Evolutionary conservation across 2,113 vertebrate species (phyloP).

Genomic region (Oryzias curvinotus): DNA sequence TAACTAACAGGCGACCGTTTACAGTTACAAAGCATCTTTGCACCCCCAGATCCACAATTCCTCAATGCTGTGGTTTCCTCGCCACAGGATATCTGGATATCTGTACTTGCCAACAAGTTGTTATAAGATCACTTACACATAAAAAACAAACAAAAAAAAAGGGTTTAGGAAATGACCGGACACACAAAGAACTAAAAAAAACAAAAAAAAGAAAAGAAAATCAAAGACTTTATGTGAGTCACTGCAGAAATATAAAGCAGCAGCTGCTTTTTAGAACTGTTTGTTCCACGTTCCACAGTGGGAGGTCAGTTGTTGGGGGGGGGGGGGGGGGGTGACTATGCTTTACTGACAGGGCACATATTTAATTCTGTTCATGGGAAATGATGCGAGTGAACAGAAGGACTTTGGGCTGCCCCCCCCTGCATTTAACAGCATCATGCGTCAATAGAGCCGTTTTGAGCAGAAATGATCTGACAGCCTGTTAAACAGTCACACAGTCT

Average conservation of each 20-base stretch:
- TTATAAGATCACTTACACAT: conserved; percentile 44
- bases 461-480: background rate
- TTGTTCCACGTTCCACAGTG: conserved; percentile 15
- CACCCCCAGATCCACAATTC: conserved; percentile 32
- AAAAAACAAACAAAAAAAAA: conserved; percentile 5
- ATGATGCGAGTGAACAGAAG: conserved; percentile 1
- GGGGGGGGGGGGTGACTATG: background rate
- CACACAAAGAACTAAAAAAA: conserved; percentile 6
- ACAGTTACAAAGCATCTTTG: conserved; percentile 46
- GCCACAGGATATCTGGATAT: conserved; percentile 50
- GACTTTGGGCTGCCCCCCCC: background rate
- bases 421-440: background rate
- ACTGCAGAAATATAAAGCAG: conserved; percentile 31
- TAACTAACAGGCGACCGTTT: conserved; percentile 41
- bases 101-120: conserved; percentile 49
- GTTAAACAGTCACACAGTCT: background rate
- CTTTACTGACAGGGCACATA: conserved; percentile 22
- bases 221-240: conserved; percentile 54
- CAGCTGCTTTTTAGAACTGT: conserved; percentile 26
- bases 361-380: conserved; percentile 12
- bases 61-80: conserved; percentile 44
- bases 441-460: background rate
- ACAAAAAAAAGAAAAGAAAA: conserved; percentile 45
- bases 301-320: conserved; percentile 33
- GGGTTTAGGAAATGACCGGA: conserved; percentile 47